Conservation (phyloP, 2,888 invertebrate species). For the Andrena hattorfiana region DNA sequence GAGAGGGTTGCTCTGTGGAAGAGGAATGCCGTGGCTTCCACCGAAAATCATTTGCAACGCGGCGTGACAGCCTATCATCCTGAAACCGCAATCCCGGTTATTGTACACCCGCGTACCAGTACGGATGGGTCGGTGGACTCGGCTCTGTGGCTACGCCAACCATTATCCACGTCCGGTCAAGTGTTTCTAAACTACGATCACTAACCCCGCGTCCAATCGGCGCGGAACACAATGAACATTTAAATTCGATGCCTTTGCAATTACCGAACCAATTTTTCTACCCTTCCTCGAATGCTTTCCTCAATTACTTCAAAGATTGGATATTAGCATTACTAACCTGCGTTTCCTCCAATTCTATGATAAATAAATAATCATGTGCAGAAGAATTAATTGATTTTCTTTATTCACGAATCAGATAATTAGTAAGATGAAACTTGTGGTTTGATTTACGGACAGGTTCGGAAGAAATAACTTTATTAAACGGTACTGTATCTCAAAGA, state of each 20-base stretch:
- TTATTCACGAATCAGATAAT: neutral
- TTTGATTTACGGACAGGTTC: no score
- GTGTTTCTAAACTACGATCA: slow-evolving; percentile 74
- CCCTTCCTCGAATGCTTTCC: neutral
- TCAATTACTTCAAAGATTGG: no score
- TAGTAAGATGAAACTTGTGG: no score
- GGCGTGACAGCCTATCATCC: slow-evolving; percentile 81
- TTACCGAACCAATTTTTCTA: slow-evolving; percentile 7
- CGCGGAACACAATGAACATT: slow-evolving; percentile 54
- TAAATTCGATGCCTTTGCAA: slow-evolving; percentile 50
- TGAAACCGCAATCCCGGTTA: slow-evolving; percentile 81
- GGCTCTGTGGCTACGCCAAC: slow-evolving; percentile 73
- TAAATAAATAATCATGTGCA: neutral
- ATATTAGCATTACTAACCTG: no score
- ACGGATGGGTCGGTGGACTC: slow-evolving; percentile 76
- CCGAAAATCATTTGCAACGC: slow-evolving; percentile 80
- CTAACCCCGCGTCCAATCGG: slow-evolving; percentile 58
- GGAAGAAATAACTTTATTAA: no score
- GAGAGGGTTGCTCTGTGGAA: slow-evolving; percentile 37
- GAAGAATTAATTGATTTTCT: neutral
- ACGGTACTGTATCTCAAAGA: no score
- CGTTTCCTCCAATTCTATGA: no score
- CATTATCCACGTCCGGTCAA: slow-evolving; percentile 82
- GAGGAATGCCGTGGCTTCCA: slow-evolving; percentile 52
- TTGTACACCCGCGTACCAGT: slow-evolving; percentile 77